Percentiles rank a stretch among this genome's conserved stretches.
Evolutionary conservation across 2,888 invertebrate species (phyloP).

Genomic region (Schizaphis graminum): DNA sequence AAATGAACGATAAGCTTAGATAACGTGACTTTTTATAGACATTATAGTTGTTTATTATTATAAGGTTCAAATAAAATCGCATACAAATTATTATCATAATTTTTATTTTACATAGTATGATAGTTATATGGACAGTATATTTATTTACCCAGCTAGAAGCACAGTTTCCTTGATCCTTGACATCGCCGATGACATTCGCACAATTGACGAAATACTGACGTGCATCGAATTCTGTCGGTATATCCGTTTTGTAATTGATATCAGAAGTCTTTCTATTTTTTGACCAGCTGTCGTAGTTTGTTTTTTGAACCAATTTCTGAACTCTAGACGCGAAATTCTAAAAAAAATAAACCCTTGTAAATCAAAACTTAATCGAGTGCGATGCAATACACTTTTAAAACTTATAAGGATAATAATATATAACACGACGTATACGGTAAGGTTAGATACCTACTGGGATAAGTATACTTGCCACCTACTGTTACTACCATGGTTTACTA

Average conservation of each 20-base stretch:
- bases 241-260: background rate
- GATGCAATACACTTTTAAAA: background rate
- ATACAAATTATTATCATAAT: background rate
- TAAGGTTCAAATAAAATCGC: background rate
- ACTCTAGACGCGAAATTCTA: background rate
- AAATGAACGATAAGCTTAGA: background rate
- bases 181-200: conserved; percentile 4
- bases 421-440: background rate
- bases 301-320: background rate
- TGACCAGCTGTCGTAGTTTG: background rate
- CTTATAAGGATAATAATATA: background rate
- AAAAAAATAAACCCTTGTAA: background rate
- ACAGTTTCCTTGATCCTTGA: conserved; percentile 50
- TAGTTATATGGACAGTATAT: background rate
- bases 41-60: background rate
- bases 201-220: conserved; percentile 34
- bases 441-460: background rate
- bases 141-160: conserved; percentile 49
- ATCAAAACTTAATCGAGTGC: background rate
- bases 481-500: background rate
- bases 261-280: background rate
- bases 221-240: conserved; percentile 52
- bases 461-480: background rate
- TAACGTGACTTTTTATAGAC: no score
- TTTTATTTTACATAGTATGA: background rate